Evolutionary conservation across 1,140 invertebrate species (phyloP).

Genomic region (Pemphigus obesinymphae): DNA sequence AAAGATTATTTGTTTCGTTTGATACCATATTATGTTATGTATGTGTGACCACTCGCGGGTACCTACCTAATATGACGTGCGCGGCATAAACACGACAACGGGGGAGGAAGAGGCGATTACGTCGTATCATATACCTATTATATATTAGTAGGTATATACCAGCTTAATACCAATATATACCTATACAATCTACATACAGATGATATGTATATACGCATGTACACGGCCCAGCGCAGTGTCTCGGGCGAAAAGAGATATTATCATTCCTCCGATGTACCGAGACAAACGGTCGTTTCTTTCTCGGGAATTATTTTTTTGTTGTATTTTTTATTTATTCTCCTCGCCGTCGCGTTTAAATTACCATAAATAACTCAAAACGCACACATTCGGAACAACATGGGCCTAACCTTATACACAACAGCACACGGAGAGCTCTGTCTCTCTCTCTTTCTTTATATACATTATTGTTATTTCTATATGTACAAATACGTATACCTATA

Average conservation of each 20-base stretch:
- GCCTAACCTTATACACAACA: neutral
- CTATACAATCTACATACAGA: neutral
- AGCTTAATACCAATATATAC: no score
- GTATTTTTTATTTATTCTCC: neutral
- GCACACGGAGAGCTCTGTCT: no score
- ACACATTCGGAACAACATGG: neutral
- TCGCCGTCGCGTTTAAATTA: neutral
- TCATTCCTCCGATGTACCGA: neutral
- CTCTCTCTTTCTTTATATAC: neutral
- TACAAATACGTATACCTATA: no score
- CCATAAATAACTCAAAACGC: slow-evolving; percentile 10
- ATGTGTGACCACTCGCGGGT: neutral
- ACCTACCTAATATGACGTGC: neutral
- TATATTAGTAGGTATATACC: neutral
- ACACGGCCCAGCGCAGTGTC: neutral
- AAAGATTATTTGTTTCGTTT: no score
- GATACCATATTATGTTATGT: no score
- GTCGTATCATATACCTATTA: neutral
- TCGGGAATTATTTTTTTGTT: neutral
- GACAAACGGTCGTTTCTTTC: neutral
- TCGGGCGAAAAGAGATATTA: slow-evolving; percentile 4
- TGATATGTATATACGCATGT: neutral
- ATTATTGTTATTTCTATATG: neutral
- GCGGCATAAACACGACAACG: neutral
- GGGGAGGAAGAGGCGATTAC: neutral